Base-by-base conservation (phyloP, 1,140 invertebrate genomes). In the Oedothorax gibbosus region DNA sequence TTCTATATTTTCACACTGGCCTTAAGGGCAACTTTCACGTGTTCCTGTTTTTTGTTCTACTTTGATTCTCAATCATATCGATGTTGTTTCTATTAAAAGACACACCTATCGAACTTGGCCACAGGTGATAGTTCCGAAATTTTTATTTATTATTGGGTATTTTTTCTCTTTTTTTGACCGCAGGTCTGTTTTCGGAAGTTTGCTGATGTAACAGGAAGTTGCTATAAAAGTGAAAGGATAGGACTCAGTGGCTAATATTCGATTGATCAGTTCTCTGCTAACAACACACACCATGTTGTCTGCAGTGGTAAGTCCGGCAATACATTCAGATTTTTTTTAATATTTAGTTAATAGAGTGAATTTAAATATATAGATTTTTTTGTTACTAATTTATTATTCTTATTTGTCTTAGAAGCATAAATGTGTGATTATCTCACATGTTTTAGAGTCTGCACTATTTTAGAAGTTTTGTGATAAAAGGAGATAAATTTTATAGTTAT, bases 21-120 rank as follows among this genome's bases (percentile, higher is more conserved):
- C 80, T 73, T 65, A 65, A 15, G 69, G 80, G 54, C 60, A 82
- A 54, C 20, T 82, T 73, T 49, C 35, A 60, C n/a, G 10, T 73
- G 69, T 73, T 82, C 80, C 56, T 82, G 56, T 82, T 82, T 73
- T 73, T 82, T 82, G 80, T 73, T 82, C 80, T 65, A 82, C 35
- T 82, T 82, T 65, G 72, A 35, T 20, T 64, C 14, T 73, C 64
- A 73, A 73, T 64, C 57, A 50, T 80, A 80, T 80, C 62, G 78
- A 80, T 80, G 68, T 54, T 71, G 50, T 20, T 73, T 60, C 80
- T 82, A 82, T 69, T 82, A 82, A 82, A 82, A 82, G 80, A 82
- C 69, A 73, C 69, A 73, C 57, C 69, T 73, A 82, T 82, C 69
- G 60, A 60, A 65, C 56, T 73, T 65, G 50, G 69, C 21, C 80